Evolutionary conservation across 1,140 invertebrate species (phyloP).

Genomic region (Tetragnatha versicolor): DNA sequence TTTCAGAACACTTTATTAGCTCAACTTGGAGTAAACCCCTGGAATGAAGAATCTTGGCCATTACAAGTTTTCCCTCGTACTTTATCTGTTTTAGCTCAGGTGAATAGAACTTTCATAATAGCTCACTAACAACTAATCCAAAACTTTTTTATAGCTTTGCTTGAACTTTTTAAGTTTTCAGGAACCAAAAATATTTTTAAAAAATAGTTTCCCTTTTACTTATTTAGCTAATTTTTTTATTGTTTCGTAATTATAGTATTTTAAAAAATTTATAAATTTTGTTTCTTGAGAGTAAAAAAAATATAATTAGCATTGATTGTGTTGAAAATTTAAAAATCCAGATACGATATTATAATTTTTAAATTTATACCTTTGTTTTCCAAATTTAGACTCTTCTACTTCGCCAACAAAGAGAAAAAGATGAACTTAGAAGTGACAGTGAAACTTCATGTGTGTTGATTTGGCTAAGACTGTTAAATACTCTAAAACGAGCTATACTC

Average conservation of each 20-base stretch:
- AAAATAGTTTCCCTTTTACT: no score
- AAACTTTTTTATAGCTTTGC: no score
- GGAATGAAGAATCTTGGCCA: slow-evolving; percentile 74
- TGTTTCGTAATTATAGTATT: no score
- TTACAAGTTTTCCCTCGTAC: slow-evolving; percentile 85
- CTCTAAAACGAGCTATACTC: slow-evolving; percentile 80
- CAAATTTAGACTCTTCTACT: slow-evolving; percentile 68
- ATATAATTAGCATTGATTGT: background rate
- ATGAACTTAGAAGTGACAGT: slow-evolving; percentile 61
- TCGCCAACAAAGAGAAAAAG: slow-evolving; percentile 81
- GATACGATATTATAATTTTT: background rate
- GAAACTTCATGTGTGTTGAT: slow-evolving; percentile 87
- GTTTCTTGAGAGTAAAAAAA: no score
- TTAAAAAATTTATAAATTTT: no score
- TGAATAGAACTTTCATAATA: no score
- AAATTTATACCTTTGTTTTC: no score
- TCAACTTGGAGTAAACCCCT: slow-evolving; percentile 79
- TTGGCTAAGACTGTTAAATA: slow-evolving; percentile 87
- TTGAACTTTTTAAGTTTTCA: no score
- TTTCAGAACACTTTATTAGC: slow-evolving; percentile 67
- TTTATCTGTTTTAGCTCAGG: slow-evolving; percentile 79
- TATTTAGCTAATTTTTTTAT: no score
- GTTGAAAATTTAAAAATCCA: background rate
- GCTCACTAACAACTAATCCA: no score
- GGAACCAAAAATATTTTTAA: no score